Evolutionary conservation across 2,888 invertebrate genomes (phyloP), one percentile per base, ranked within the genome.

Genomic region (Chesias legatella): DNA sequence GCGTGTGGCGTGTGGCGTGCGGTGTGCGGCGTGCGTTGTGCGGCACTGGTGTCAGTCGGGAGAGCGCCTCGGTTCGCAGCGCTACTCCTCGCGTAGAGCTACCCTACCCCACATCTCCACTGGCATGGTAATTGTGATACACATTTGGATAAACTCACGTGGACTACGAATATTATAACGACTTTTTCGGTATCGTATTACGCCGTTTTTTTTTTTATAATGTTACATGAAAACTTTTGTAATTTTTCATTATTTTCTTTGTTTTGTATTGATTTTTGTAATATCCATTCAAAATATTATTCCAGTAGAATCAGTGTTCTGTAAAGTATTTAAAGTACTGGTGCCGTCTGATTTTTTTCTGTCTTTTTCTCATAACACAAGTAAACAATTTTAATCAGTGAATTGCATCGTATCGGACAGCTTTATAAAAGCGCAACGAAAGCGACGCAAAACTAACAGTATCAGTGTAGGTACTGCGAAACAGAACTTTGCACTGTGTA

Each of bases 121-220:
- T 84, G 84, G 80, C 80, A 86, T 86, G 86, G 83, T 86, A 83
- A 85, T 64, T 70, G 82, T 83, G 83, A 70, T 62, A 56, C 33
- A 37, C 38, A 39, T 36, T 33, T 43, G 53, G 48, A 51, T 44
- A 40, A 26, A 37, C n/a, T n/a, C n/a, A n/a, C 13, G 3, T 17
- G 35, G 13, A 47, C 39, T 33, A 35, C 21, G 45, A 41, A 46
- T 42, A 40, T 36, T 24, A 24, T 6, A 66, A 68, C n/a, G n/a
- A 67, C 63, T 33, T 61, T 17, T 68, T 75, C 66, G 81, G 81
- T 83, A 81, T 78, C 60, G 79, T 80, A 82, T 82, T 75, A 71
- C 73, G 73, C n/a, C n/a, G n/a, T n/a, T n/a, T n/a, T 36, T 42
- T 26, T 20, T 56, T 43, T 27, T 32, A n/a, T n/a, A n/a, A n/a